Evolutionary conservation across 1,140 invertebrate genomes (phyloP).

Genomic region (Drosophila ohnishii): DNA sequence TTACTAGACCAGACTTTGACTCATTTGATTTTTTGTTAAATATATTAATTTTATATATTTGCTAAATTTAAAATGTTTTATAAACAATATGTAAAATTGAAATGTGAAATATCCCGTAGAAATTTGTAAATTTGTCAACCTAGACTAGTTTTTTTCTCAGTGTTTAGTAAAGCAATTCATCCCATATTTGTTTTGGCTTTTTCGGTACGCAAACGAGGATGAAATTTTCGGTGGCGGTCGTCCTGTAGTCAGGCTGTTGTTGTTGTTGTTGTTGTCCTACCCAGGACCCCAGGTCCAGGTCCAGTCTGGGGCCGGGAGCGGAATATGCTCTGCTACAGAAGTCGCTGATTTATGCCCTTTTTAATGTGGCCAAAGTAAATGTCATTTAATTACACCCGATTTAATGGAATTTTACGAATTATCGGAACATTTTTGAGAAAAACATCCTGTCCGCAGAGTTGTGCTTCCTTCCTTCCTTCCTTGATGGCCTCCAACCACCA

Average conservation of each 20-base stretch:
- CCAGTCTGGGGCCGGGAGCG: conserved; percentile 31
- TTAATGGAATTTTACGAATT: conserved; percentile 82
- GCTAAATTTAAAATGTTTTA: background rate
- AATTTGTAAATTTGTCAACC: too few species aligned
- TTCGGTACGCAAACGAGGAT: conserved; percentile 60
- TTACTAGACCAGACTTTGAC: too few species aligned
- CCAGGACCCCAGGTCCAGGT: background rate
- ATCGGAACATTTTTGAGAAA: conserved; percentile 65
- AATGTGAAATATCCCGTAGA: background rate
- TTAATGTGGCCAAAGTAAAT: conserved; percentile 80
- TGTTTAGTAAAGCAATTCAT: conserved; percentile 62
- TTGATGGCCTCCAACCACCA: background rate
- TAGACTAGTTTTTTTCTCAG: background rate
- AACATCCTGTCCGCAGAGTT: conserved; percentile 29
- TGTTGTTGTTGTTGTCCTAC: background rate
- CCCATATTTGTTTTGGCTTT: conserved; percentile 76
- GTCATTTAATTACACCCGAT: conserved; percentile 81
- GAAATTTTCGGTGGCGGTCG: conserved; percentile 47
- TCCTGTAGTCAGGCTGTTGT: conserved; percentile 1
- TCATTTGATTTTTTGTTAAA: too few species aligned
- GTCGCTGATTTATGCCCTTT: conserved; percentile 79
- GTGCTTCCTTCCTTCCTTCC: conserved; percentile 1
- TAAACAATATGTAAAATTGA: background rate
- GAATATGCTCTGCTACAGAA: conserved; percentile 63
- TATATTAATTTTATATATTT: too few species aligned